A percentile compares a stretch with the other conserved stretches of the same genome.
phyloP scores from a whole-genome alignment of 2,113 vertebrate species.

The Pampusana beccarii region DNA sequence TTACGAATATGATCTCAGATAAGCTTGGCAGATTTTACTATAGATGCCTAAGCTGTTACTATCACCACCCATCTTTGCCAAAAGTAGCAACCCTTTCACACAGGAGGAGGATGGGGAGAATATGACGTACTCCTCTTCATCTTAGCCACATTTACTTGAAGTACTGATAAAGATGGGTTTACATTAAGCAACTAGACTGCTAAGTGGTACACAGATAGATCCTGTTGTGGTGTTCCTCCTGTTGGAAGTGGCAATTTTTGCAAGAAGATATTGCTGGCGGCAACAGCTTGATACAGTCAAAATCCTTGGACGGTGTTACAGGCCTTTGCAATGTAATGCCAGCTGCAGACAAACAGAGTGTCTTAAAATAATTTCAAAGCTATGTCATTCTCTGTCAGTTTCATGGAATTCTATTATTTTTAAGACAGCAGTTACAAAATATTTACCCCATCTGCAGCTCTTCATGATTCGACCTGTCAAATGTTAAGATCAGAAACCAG shows the following conservation, averaged over 20 bases:
- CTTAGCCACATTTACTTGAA: not conserved
- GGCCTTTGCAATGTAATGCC: not conserved
- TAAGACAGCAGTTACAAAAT: not conserved
- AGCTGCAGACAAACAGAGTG: not conserved
- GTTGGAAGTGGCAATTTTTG: not conserved
- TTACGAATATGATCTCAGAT: not conserved
- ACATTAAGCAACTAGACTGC: not conserved
- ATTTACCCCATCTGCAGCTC: not conserved
- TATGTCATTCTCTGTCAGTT: not conserved
- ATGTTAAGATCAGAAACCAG: not conserved
- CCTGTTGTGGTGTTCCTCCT: not conserved
- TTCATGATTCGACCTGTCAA: not conserved
- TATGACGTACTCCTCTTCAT: slow-evolving; percentile 18
- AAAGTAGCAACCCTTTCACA: slow-evolving; percentile 35
- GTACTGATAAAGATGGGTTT: not conserved
- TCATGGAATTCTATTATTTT: not conserved
- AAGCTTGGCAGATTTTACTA: not conserved
- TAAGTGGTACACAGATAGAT: not conserved
- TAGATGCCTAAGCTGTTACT: slow-evolving; percentile 44
- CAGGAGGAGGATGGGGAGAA: slow-evolving; percentile 41
- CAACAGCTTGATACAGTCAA: not conserved
- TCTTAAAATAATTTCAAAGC: not conserved
- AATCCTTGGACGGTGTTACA: not conserved
- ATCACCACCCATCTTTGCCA: slow-evolving; percentile 29
- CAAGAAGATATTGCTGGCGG: not conserved